Evolutionary conservation across 2,888 invertebrate genomes (phyloP), one percentile per base, ranked within the genome.

Genomic region (Reticulitermes lucifugus): DNA sequence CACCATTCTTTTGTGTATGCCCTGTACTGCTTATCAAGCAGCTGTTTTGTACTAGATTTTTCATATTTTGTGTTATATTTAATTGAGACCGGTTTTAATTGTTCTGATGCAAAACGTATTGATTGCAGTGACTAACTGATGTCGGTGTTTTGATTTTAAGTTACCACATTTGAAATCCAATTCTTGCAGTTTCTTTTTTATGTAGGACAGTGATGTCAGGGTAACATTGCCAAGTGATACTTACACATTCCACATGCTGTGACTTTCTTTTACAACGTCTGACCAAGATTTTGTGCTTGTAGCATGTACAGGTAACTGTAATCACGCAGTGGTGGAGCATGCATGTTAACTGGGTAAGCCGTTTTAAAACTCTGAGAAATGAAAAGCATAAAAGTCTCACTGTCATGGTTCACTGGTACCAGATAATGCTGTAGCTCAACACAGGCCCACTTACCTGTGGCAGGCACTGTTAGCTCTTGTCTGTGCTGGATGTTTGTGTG

Each of bases 171-270:
- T 70, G 2, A 12, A 70, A n/a, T 3, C 70, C 2, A 21, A 9
- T 73, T 41, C 25, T n/a, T 65, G n/a, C 65, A 65, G 65, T n/a
- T 65, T 25, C 4, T 9, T 60, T 25, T 60, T 25, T 3, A 35
- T 35, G 9, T 71, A 18, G 71, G 29, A 35, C 18, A 2, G 73
- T 41, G 73, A 46, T 80, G 21, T 60, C 60, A 60, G 51, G 51
- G 75, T 77, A 46, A n/a, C 22, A 22, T 75, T 43, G n/a, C 55
- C 12, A 79, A 60, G n/a, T 73, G 51, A 12, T 81, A 43, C 73
- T 80, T 80, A 59, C 73, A 84, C 84, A 84, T 84, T 84, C 84
- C 84, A 84, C 55, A 79, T 71, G 73, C 84, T 84, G 81, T 84
- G 84, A 81, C 81, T 80, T 71, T 41, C 1, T 46, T 81, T 71